Evolutionary conservation across 2,113 vertebrate species (phyloP), one percentile per base, ranked within the genome.

Genomic region (Anser cygnoides): DNA sequence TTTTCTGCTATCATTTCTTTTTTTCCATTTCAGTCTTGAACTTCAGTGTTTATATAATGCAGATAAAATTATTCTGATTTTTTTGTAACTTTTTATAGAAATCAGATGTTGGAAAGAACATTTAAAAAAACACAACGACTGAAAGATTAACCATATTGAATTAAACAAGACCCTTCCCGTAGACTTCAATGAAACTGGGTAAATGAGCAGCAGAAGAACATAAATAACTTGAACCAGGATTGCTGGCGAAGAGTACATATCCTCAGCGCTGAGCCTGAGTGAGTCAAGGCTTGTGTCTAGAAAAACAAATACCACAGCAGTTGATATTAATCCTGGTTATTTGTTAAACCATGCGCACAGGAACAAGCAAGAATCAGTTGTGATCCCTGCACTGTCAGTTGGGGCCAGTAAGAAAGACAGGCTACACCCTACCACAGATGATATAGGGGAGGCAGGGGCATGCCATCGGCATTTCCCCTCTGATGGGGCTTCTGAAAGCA

Each of bases 221-320:
- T 5, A 20, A 73, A 50, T 88, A 92, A 92, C 77, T 88, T 77
- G 85, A 90, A 90, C n/a, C 92, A 90, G 90, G 57, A 81, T 25
- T 85, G n/a, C 61, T 94, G 84, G 84, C 92, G 65, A 87, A 88
- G 31, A 65, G 11, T 13, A 50, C 11, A 8, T 41, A 44, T 37
- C 37, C n/a, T 90, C 65, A 81, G 70, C 90, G 39, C 6, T 17
- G n/a, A 88, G 74, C 22, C 43, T 68, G 49, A 68, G 33, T 73
- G 80, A 92, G 71, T 84, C 90, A 87, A 88, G 65, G 65, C 15
- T 44, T 76, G 57, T 44, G 31, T 44, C 43, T 73, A 84, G 55
- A 92, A 94, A 85, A 90, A 85, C 44, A 84, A 84, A 21, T 28
- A 54, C 8, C 29, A 61, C 31, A 35, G 23, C 18, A 77, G n/a